These are phyloP conservation scores for Ophiodon elongatus DNA, from an alignment of 2,113 vertebrate species.

Conservation along the genomic window DNA sequence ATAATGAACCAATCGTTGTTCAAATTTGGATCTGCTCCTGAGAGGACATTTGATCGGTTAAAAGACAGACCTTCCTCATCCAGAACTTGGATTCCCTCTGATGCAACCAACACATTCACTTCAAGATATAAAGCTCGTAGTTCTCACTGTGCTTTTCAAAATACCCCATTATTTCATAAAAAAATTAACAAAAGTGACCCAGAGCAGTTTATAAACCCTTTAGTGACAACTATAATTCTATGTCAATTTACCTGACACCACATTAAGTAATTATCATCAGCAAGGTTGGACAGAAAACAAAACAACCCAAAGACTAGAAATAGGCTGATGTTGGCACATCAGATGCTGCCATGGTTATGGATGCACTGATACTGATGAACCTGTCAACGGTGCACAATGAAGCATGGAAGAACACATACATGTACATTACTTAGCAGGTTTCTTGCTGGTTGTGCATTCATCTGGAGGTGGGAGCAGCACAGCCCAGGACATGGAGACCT, in stretches of 20 bases:
- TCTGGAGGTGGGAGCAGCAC: background rate
- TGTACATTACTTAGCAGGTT: background rate
- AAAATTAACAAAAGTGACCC: slow-evolving; percentile 18
- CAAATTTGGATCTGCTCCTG: background rate
- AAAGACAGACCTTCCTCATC: background rate
- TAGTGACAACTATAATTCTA: background rate
- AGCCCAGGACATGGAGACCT: background rate
- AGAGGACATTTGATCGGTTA: background rate
- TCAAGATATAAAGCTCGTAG: background rate
- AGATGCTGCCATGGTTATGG: background rate
- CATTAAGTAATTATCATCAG: slow-evolving; percentile 10
- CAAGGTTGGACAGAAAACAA: slow-evolving; percentile 17
- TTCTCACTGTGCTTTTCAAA: background rate
- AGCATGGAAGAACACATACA: background rate
- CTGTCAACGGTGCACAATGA: background rate
- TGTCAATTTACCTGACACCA: slow-evolving; percentile 20
- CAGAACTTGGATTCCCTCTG: background rate
- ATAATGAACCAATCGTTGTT: background rate
- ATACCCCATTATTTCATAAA: slow-evolving; percentile 10
- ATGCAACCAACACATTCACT: background rate
- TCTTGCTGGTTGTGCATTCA: background rate
- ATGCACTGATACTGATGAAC: slow-evolving; percentile 2
- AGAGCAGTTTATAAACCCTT: slow-evolving; percentile 14
- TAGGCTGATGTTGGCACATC: background rate
- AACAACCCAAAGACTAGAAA: background rate